A percentile compares a stretch with the other conserved stretches of the same genome.
phyloP scores from a whole-genome alignment of 37 sponge, comb jelly and placozoan species.

The Lycopodina hypogea region DNA sequence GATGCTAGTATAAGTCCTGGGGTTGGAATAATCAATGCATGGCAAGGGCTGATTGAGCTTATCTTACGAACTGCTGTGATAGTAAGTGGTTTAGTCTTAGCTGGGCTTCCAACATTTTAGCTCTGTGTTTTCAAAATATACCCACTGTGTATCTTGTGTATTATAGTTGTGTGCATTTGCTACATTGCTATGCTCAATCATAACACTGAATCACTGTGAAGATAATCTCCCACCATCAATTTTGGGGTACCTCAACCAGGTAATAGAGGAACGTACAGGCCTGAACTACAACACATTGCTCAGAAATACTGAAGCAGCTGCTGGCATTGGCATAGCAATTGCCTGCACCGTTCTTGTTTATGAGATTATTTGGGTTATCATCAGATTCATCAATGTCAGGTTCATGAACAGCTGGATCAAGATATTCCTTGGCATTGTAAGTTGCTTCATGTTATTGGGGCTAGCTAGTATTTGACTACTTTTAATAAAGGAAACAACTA shows the following conservation, averaged over 20 bases:
- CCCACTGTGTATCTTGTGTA: no score
- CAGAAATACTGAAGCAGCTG: slow-evolving; percentile 2
- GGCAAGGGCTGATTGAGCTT: no score
- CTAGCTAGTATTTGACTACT: no score
- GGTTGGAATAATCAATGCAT: no score
- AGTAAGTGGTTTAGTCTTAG: no score
- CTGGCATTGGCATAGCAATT: not conserved
- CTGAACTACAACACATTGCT: not conserved
- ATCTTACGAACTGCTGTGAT: no score
- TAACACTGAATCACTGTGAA: not conserved
- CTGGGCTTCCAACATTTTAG: no score
- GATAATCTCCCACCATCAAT: not conserved
- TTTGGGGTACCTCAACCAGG: not conserved
- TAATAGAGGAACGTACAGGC: not conserved
- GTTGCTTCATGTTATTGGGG: not conserved
- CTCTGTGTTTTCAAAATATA: no score
- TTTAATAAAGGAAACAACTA: no score
- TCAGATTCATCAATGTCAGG: slow-evolving; percentile 34
- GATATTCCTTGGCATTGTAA: slow-evolving; percentile 41
- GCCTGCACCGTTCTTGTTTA: slow-evolving; percentile 1
- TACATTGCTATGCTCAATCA: not conserved
- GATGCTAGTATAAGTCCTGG: no score
- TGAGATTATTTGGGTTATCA: slow-evolving; percentile 16
- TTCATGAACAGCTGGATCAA: slow-evolving; percentile 30
- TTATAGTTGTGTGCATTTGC: not conserved